Evolutionary conservation across 2,888 invertebrate species (phyloP), one percentile per base, ranked within the genome.

Genomic region (Eilema caniola): DNA sequence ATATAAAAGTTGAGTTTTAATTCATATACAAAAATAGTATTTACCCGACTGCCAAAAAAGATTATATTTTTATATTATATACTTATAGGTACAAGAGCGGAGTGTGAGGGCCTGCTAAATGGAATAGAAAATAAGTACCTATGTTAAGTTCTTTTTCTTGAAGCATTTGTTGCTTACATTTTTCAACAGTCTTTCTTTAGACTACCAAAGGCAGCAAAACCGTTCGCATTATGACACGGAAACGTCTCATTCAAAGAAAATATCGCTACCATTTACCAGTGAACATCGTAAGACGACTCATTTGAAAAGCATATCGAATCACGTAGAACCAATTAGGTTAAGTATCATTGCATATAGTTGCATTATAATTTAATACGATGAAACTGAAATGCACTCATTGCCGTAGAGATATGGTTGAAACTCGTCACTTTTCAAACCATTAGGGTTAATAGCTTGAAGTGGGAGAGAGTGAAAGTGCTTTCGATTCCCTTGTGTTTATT

Each of bases 381-480:
- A 64, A 70, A 57, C 16, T 37, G 47, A 77, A 75, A 57, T 73
- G 57, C 47, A 76, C 79, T 63, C 37, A 78, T 20, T 41, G 0
- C 20, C 10, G 41, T 66, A 14, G 11, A n/a, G 2, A 71, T 75
- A 81, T 69, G 77, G 83, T 82, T 81, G 62, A 68, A 65, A 78
- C 70, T 84, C 47, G 41, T 66, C 47, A 41, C 33, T 62, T 65
- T 47, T 20, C 53, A 53, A 24, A 61, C 59, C 70, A 70, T 70
- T 71, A 75, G 66, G 74, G 75, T 80, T 74, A 81, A 79, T 76
- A 76, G 80, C 80, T 67, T 78, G 75, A 80, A 80, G 80, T 80
- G 77, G 80, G 76, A 73, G 79, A 81, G 72, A 86, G 86, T 86
- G 87, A 86, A 87, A 87, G 87, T 86, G 78, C 70, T 80, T 80